These are phyloP conservation scores for Caenorhabditis brenneri DNA, from an alignment of 1,140 invertebrate species.

Conservation along the genomic window DNA sequence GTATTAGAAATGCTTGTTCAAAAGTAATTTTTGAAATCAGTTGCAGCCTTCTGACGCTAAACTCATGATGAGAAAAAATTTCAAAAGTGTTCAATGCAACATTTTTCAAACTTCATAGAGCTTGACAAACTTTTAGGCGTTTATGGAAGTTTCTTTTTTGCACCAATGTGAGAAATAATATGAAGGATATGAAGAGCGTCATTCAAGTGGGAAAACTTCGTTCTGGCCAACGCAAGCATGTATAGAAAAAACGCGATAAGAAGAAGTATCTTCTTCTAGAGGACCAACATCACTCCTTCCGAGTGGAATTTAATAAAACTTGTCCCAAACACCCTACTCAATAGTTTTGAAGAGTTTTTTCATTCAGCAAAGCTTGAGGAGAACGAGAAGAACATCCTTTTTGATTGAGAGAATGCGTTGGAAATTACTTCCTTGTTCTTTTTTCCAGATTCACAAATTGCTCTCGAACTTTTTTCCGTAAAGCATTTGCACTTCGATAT, in stretches of 20 bases:
- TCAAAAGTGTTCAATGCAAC: no score
- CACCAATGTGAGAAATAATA: neutral
- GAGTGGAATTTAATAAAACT: conserved; percentile 37
- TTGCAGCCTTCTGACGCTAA: no score
- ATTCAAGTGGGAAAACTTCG: conserved; percentile 18
- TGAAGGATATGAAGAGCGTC: neutral
- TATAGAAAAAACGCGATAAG: conserved; percentile 28
- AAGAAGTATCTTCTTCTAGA: conserved; percentile 31
- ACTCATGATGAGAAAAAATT: no score
- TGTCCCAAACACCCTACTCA: neutral
- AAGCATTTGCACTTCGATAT: no score
- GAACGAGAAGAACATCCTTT: neutral
- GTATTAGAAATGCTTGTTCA: no score
- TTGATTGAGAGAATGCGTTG: no score
- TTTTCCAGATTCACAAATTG: no score
- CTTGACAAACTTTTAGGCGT: neutral
- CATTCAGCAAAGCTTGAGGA: neutral
- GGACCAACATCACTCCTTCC: neutral
- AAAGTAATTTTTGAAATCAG: no score
- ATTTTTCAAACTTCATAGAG: no score
- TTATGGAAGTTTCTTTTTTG: neutral
- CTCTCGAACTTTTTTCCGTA: no score
- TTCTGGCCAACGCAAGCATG: neutral
- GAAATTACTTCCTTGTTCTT: no score
- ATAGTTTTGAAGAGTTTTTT: neutral